These are phyloP conservation scores for Thrips palmi DNA, from an alignment of 1,140 invertebrate species.

Conservation along the genomic window DNA sequence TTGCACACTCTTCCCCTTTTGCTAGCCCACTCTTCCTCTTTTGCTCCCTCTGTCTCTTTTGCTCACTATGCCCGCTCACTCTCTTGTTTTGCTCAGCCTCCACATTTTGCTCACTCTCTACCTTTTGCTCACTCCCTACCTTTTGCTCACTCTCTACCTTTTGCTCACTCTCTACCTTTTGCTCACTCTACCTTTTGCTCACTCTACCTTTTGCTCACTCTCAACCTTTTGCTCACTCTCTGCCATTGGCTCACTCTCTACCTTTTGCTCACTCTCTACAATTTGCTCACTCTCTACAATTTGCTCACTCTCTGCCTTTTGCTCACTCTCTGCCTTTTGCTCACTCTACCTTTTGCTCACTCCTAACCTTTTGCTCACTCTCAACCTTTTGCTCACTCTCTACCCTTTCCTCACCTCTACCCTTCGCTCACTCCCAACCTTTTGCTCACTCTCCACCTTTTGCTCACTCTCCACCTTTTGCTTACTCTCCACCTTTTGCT, in stretches of 20 bases:
- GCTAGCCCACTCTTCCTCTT: slow-evolving; percentile 6
- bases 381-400: slow-evolving; percentile 1
- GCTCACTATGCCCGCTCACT: slow-evolving; percentile 9
- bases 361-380: slow-evolving; percentile 1
- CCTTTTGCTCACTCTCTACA: slow-evolving; percentile 1
- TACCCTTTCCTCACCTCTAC: background rate
- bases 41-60: slow-evolving; percentile 4
- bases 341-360: background rate
- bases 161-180: background rate
- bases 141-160: slow-evolving; percentile 3
- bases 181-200: background rate
- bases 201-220: background rate
- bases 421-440: background rate
- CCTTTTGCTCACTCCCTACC: slow-evolving; percentile 8
- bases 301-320: background rate
- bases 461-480: background rate
- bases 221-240: background rate
- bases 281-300: background rate
- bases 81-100: slow-evolving; percentile 10
- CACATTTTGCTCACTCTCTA: slow-evolving; percentile 10
- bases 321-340: too few relatives aligned
- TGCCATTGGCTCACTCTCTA: background rate
- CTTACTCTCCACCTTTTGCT: background rate
- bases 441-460: slow-evolving; percentile 1
- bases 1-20: background rate